Base-by-base conservation (phyloP, 2,888 invertebrate genomes). In the Achlya flavicornis region DNA sequence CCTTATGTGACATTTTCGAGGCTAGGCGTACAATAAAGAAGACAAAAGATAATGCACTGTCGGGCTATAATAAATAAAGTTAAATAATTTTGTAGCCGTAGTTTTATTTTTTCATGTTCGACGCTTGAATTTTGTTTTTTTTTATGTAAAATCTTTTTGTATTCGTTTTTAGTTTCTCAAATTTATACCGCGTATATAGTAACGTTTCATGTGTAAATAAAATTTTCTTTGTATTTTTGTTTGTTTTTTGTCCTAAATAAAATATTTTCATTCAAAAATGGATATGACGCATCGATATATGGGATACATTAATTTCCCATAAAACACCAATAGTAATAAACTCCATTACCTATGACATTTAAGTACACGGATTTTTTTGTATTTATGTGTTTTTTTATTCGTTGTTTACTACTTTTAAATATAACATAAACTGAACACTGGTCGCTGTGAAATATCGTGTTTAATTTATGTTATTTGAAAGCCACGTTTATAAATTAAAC, bases 291-390 rank as follows among this genome's bases (percentile, higher is more conserved):
- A 64, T 63, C 1, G 11, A 60, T 61, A 64, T 68, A 69, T 58
- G 83, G 86, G 83, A 77, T 76, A 70, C 68, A 73, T 41, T 67
- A 66, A 71, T 68, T 70, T 81, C 82, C 84, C 80, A 62, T 75
- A 80, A 82, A 89, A 92, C 90, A 92, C 81, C 88, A 80, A 87
- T 88, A 88, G 76, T 67, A 66, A 66, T 82, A 83, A 80, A 83
- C 84, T 84, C 80, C 80, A 87, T 85, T 88, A 90, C 70, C 90
- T 92, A 92, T 87, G 84, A 92, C 87, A 91, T 88, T 70, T 77
- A 86, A 85, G 84, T 89, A 91, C 88, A 89, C 84, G 69, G 82
- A 77, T 89, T 84, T 89, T 91, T 92, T 90, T 87, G 83, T 88
- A 79, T 91, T 88, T 91, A 84, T 89, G 76, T 85, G 71, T 46